A percentile compares a stretch with the other conserved stretches of the same genome.
phyloP scores from a whole-genome alignment of 2,888 invertebrate species.

The Agapetus fuscipes region DNA sequence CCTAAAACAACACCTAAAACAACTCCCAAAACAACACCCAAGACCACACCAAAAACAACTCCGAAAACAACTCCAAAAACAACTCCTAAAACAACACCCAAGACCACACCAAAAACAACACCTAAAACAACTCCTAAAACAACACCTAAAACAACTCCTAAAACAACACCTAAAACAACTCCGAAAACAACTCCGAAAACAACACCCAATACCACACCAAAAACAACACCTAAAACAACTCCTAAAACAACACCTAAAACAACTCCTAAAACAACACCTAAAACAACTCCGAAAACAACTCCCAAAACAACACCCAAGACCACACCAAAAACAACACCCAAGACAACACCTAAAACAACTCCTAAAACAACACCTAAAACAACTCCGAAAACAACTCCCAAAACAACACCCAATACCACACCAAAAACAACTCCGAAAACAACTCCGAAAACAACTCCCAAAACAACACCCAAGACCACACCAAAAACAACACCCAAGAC shows the following conservation, averaged over 20 bases:
- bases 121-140: neutral
- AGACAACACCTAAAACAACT: neutral
- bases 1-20: constrained; percentile 1
- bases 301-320: neutral
- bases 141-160: neutral
- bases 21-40: neutral
- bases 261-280: neutral
- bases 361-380: neutral
- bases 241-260: neutral
- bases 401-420: neutral
- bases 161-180: neutral
- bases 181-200: constrained; percentile 1
- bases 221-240: neutral
- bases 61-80: neutral
- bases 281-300: neutral
- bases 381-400: neutral
- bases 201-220: neutral
- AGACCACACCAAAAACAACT: neutral
- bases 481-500: constrained; percentile 1
- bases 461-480: neutral
- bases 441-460: neutral
- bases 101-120: neutral
- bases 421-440: neutral
- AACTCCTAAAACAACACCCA: constrained; percentile 1
- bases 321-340: neutral